Evolutionary conservation across 2,888 invertebrate species (phyloP), one percentile per base, ranked within the genome.

Genomic region (Adelphocoris suturalis): DNA sequence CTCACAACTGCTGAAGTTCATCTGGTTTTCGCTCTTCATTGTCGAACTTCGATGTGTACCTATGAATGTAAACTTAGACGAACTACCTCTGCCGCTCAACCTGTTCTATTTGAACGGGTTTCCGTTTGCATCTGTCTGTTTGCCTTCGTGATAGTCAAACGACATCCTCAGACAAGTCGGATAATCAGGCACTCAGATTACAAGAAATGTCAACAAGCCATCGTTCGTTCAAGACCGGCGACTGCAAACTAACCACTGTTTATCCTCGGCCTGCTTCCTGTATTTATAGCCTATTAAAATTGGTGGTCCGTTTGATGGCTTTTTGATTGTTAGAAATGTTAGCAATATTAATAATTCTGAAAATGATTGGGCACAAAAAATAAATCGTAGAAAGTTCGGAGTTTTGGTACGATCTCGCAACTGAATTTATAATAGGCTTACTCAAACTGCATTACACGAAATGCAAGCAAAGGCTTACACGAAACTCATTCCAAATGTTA

Each of bases 31-130:
- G 7, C 37, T 37, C 37, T 7, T 57, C n/a, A 57, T 16, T 57
- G 57, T 57, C n/a, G 16, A 57, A 16, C 57, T 57, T 57, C n/a
- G 57, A 57, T 57, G n/a, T 57, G 57, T n/a, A 57, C n/a, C 19
- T 37, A 37, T 37, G 37, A n/a, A 57, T 57, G 57, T 57, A 57
- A 57, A 57, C 57, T 57, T n/a, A 5, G 57, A 57, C 57, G 57
- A 57, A 57, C 57, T 57, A 57, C 57, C 16, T 2, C 37, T 37
- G 37, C 37, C 37, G 57, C 19, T 57, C n/a, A n/a, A 57, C 5
- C 68, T 23, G 61, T 61, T 68, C 68, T 68, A 23, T 68, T 68
- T 68, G 68, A 68, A 68, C 61, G 68, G 19, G 27, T 68, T 68
- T 68, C 27, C 23, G 68, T 68, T 68, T 27, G 68, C 19, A 23